Evolutionary conservation across 1,140 invertebrate species (phyloP), one percentile per base, ranked within the genome.

Genomic region (Oncopodura yosiiana): DNA sequence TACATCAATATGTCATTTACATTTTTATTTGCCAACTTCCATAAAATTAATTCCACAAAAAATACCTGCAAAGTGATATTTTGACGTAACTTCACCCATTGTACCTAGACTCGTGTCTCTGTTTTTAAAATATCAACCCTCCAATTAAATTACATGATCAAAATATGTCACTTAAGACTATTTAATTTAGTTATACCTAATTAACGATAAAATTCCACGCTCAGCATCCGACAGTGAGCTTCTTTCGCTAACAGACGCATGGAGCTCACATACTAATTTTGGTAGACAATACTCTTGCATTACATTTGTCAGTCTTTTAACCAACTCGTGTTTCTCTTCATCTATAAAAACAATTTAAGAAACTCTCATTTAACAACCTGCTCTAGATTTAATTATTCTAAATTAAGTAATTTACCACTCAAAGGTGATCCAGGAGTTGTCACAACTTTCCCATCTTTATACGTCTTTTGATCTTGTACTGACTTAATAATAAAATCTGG

Each of bases 51-150:
- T n/a, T n/a, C n/a, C n/a, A n/a, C n/a, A n/a, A n/a, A n/a, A n/a
- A n/a, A n/a, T n/a, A n/a, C n/a, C n/a, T n/a, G n/a, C n/a, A 67
- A 84, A 86, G 68, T 86, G 83, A 69, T 84, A 86, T 64, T 80
- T 81, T 21, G 83, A 84, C 0, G 82, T 76, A 23, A 81, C 72
- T 70, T 78, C 76, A 9, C 77, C 77, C 59, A 77, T 76, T 3
- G 73, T 76, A 36, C 71, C 74, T 44, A 80, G 68, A 52, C 75
- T 79, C 12, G 78, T 80, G 53, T 80, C 77, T 59, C 78, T 80
- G 70, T n/a, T n/a, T n/a, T n/a, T n/a, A 46, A 69, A 72, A 57
- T 32, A 60, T 63, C 54, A 63, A 63, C 21, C 16, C 53, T 27
- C 37, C 18, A 32, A 57, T 26, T 24, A n/a, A 49, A 42, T 19